A percentile compares a stretch with the other conserved stretches of the same genome.
Evolutionary conservation across 2,888 invertebrate species (phyloP).

Genomic region (Sialis lutaria): DNA sequence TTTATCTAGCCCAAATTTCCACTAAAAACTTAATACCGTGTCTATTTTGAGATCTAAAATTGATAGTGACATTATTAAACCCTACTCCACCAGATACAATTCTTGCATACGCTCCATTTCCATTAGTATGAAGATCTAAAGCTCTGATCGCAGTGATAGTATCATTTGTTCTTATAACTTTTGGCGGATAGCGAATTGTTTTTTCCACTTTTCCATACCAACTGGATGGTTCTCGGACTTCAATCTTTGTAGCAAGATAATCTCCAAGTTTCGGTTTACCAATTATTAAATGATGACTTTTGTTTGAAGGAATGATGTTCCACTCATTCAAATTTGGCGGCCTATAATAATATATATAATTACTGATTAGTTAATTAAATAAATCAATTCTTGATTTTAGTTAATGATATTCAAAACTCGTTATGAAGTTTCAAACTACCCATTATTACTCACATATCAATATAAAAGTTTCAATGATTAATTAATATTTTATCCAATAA

Average conservation of each 20-base stretch:
- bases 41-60: slow-evolving; percentile 26
- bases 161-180: not conserved
- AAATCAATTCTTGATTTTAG: too few relatives aligned
- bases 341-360: too few relatives aligned
- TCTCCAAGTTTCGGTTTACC: not conserved
- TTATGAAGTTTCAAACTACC: too few relatives aligned
- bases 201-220: not conserved
- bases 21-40: slow-evolving; percentile 27
- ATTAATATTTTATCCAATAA: too few relatives aligned
- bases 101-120: slow-evolving; percentile 26
- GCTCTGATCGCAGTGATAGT: slow-evolving; percentile 16
- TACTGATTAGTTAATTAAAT: too few relatives aligned
- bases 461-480: too few relatives aligned
- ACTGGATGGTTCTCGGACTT: not conserved
- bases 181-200: not conserved
- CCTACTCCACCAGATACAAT: slow-evolving; percentile 25
- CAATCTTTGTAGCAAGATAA: not conserved
- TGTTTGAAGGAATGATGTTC: not conserved
- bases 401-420: too few relatives aligned
- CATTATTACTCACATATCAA: too few relatives aligned
- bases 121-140: slow-evolving; percentile 24
- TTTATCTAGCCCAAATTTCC: slow-evolving; percentile 20
- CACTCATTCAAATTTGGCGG: too few relatives aligned
- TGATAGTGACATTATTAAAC: slow-evolving; percentile 18
- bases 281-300: not conserved